Evolutionary conservation across 2,113 vertebrate species (phyloP), one percentile per base, ranked within the genome.

Genomic region (Anser cygnoides): DNA sequence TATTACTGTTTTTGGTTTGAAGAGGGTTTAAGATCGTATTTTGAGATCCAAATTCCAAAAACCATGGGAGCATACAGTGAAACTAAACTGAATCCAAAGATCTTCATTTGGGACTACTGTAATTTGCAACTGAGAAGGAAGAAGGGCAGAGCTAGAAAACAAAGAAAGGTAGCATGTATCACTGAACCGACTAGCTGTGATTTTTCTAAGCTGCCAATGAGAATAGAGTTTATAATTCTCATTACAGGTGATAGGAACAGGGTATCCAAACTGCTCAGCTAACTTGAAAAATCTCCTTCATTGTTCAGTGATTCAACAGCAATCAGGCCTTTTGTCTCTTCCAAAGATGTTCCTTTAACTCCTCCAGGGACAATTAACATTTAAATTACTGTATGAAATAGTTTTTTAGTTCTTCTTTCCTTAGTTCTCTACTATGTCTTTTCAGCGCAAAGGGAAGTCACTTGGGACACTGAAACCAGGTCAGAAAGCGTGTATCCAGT

Each of bases 271-370:
- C 55, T 94, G 9, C 35, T 79, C 91, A 85, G 33, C 35, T 96
- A 92, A 84, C 73, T 84, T 91, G 62, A 84, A 93, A 95, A 94
- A 81, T 78, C 20, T 81, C 25, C 50, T 58, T 79, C 5, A 52
- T 84, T 84, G 25, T 65, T 55, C 37, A 86, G 59, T 28, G 26
- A 75, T 72, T 90, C 72, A 94, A 33, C 67, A 95, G 67, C 57
- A 87, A 77, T 57, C 63, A 71, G 43, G 19, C 3, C 50, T 18
- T 77, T 66, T 79, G 20, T n/a, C 54, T 87, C 87, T 92, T 92
- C n/a, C 13, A 63, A 49, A 55, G 41, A 50, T 6, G 1, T 58
- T 95, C 37, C 59, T 92, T 89, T 72, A 86, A 39, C 20, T 84
- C 76, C 76, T 91, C 16, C 28, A 89, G 77, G 77, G 13, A 73